These are phyloP conservation scores for Drosophila arawakana DNA, from an alignment of 1,140 invertebrate species.

Conservation along the genomic window DNA sequence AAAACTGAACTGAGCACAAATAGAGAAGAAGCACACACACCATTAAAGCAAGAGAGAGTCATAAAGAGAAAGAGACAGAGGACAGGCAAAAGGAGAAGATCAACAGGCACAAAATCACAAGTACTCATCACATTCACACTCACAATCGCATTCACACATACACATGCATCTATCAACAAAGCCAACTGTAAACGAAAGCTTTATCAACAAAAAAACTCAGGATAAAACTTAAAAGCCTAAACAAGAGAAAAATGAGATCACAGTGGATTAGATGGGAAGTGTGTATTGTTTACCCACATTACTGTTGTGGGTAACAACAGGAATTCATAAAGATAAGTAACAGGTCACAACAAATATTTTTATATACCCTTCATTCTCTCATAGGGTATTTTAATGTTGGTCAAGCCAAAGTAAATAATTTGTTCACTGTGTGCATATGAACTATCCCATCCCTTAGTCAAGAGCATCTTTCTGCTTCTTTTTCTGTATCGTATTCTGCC, in stretches of 20 bases:
- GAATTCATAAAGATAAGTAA: too few relatives aligned
- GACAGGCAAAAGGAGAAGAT: slow-evolving; percentile 3
- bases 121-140: neutral
- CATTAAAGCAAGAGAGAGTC: neutral
- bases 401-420: too few relatives aligned
- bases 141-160: neutral
- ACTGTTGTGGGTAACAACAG: neutral
- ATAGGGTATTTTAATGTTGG: too few relatives aligned
- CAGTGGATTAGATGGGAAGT: neutral
- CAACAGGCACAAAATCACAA: slow-evolving; percentile 4
- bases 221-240: slow-evolving; percentile 19
- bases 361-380: too few relatives aligned
- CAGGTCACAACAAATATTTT: too few relatives aligned
- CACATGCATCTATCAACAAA: neutral
- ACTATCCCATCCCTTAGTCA: neutral
- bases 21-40: slow-evolving; percentile 10
- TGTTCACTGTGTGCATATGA: neutral
- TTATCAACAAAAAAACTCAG: slow-evolving; percentile 28
- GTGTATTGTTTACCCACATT: neutral
- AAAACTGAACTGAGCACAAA: slow-evolving; percentile 30
- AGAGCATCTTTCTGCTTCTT: neutral
- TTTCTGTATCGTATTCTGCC: neutral
- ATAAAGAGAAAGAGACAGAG: neutral
- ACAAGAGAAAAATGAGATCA: slow-evolving; percentile 19
- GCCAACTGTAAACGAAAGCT: slow-evolving; percentile 13